Conservation (phyloP, 2,888 invertebrate genomes). For the Drosophila rubida region DNA sequence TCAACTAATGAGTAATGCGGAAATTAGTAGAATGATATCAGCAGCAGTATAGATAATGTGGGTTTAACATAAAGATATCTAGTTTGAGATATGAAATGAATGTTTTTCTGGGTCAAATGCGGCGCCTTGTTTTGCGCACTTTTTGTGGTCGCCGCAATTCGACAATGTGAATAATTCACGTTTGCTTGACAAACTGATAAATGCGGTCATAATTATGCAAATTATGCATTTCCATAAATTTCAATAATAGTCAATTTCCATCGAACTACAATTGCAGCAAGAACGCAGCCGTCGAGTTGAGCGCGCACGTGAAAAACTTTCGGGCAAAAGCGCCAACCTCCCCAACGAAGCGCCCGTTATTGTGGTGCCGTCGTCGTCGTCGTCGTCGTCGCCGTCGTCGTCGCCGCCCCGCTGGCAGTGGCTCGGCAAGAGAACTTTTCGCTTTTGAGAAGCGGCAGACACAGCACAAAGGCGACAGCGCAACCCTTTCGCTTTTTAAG, state of each 20-base stretch:
- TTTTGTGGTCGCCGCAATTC: slow-evolving; percentile 1
- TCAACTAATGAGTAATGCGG: background rate
- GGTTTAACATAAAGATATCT: too few relatives aligned
- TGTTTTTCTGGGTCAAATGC: background rate
- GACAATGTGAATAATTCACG: slow-evolving; percentile 22
- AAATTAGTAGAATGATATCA: too few relatives aligned
- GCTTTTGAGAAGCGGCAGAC: slow-evolving; percentile 12
- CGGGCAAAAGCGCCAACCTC: slow-evolving; percentile 9
- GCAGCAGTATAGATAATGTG: too few relatives aligned
- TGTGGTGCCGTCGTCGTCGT: background rate
- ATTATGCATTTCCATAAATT: slow-evolving; percentile 17
- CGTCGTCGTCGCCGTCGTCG: background rate
- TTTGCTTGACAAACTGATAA: slow-evolving; percentile 15
- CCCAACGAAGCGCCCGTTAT: background rate
- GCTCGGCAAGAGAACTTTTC: slow-evolving; percentile 27
- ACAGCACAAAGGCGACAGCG: slow-evolving; percentile 37
- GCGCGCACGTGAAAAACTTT: slow-evolving; percentile 9
- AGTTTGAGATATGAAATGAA: background rate
- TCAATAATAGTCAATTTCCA: slow-evolving; percentile 14
- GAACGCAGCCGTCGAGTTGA: too few relatives aligned
- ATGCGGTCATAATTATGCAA: slow-evolving; percentile 12
- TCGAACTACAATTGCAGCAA: too few relatives aligned
- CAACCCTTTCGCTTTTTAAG: slow-evolving; percentile 77
- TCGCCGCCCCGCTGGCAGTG: background rate
- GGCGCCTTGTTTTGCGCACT: background rate